phyloP scores from a whole-genome alignment of 2,113 vertebrate genomes.

The Trachemys scripta region DNA sequence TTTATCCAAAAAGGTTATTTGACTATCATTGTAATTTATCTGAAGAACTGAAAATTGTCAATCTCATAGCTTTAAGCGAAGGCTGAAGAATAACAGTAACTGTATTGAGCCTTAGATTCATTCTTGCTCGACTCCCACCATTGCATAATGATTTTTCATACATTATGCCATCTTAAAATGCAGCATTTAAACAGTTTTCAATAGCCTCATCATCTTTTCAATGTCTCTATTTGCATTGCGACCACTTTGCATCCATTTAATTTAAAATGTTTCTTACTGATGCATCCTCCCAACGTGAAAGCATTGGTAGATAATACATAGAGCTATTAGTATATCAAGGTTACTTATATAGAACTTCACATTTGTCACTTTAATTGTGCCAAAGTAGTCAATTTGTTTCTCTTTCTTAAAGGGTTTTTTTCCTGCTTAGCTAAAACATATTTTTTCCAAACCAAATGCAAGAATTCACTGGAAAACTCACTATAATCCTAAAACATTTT shows the following conservation, averaged over 20 bases:
- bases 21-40: conserved; percentile 5
- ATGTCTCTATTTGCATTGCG: background rate
- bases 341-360: background rate
- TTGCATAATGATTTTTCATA: background rate
- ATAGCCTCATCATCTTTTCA: conserved; percentile 35
- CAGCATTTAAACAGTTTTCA: conserved; percentile 24
- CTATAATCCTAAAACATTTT: background rate
- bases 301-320: background rate
- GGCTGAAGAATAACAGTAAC: background rate
- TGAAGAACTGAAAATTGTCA: conserved; percentile 6
- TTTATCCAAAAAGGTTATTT: background rate
- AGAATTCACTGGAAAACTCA: background rate
- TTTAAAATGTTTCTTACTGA: background rate
- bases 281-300: background rate
- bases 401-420: background rate
- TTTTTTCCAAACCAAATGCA: background rate
- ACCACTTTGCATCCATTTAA: conserved; percentile 8
- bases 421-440: background rate
- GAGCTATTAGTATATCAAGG: background rate
- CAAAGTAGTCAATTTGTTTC: background rate
- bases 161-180: background rate
- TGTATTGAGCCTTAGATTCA: background rate
- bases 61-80: background rate
- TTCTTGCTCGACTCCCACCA: background rate
- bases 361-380: background rate